phyloP scores from a whole-genome alignment of 1,140 invertebrate genomes.

The Magallana angulata region DNA sequence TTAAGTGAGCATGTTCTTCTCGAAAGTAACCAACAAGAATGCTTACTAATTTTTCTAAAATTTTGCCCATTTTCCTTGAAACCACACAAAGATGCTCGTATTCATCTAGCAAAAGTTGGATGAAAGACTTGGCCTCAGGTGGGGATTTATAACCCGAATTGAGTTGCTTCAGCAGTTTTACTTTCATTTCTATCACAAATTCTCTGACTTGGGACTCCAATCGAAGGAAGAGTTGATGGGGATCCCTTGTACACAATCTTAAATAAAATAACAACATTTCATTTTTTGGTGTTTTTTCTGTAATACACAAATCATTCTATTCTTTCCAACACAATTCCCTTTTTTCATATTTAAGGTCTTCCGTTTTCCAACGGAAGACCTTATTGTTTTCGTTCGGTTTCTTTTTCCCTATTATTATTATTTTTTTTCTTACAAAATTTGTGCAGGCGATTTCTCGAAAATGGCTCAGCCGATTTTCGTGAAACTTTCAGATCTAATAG shows the following conservation, averaged over 20 bases:
- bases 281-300: background rate
- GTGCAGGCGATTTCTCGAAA: too few relatives aligned
- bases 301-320: too few relatives aligned
- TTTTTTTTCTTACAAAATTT: too few relatives aligned
- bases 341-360: too few relatives aligned
- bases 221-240: constrained; percentile 84
- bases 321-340: too few relatives aligned
- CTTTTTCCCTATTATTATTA: too few relatives aligned
- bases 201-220: constrained; percentile 84
- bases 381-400: too few relatives aligned
- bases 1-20: constrained; percentile 71
- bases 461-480: too few relatives aligned
- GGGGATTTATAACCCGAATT: constrained; percentile 78
- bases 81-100: constrained; percentile 83
- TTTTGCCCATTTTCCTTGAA: constrained; percentile 81
- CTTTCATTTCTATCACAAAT: constrained; percentile 84
- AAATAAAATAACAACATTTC: constrained; percentile 55
- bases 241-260: constrained; percentile 83
- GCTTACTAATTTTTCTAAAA: constrained; percentile 81
- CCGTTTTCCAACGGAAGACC: too few relatives aligned
- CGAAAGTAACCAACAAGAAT: background rate
- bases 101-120: constrained; percentile 82
- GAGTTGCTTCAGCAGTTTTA: constrained; percentile 82
- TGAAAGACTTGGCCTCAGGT: constrained; percentile 74
- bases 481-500: too few relatives aligned